These are phyloP conservation scores for Drosophila percnosoma DNA, from an alignment of 2,888 invertebrate genomes.

Conservation along the genomic window DNA sequence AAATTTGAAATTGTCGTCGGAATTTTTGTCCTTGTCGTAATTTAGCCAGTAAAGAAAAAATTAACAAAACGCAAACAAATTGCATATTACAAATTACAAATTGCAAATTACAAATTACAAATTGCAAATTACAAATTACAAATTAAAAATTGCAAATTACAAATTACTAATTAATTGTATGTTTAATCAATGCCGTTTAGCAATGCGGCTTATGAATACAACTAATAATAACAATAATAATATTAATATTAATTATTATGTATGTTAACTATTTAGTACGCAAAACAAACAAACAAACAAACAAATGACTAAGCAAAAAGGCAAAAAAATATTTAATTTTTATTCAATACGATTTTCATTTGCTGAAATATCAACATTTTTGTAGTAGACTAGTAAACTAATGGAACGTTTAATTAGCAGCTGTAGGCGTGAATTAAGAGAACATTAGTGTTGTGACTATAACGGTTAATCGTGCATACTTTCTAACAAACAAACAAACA, in stretches of 20 bases:
- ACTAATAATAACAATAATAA: conserved; percentile 18
- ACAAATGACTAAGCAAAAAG: conserved; percentile 53
- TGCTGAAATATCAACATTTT: conserved; percentile 41
- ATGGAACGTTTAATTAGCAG: conserved; percentile 45
- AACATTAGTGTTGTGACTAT: conserved; percentile 77
- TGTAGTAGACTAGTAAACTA: conserved; percentile 12
- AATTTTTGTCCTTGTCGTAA: conserved; percentile 70
- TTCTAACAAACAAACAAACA: conserved; percentile 1
- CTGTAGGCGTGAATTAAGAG: conserved; percentile 60
- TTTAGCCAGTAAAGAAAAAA: conserved; percentile 54
- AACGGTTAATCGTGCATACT: conserved; percentile 45
- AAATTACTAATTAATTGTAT: conserved; percentile 49
- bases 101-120: conserved; percentile 33
- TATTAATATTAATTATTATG: conserved; percentile 12
- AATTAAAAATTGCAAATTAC: conserved; percentile 21
- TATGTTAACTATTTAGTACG: conserved; percentile 72
- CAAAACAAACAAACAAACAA: conserved; percentile 28
- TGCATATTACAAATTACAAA: not conserved
- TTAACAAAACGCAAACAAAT: conserved; percentile 30
- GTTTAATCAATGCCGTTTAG: conserved; percentile 25
- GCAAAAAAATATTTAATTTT: conserved; percentile 31
- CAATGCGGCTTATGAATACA: conserved; percentile 42
- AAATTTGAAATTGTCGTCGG: conserved; percentile 40
- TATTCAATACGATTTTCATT: conserved; percentile 29
- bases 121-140: not conserved